Evolutionary conservation across 2,888 invertebrate species (phyloP).

Genomic region (Leucoptera coffeella): DNA sequence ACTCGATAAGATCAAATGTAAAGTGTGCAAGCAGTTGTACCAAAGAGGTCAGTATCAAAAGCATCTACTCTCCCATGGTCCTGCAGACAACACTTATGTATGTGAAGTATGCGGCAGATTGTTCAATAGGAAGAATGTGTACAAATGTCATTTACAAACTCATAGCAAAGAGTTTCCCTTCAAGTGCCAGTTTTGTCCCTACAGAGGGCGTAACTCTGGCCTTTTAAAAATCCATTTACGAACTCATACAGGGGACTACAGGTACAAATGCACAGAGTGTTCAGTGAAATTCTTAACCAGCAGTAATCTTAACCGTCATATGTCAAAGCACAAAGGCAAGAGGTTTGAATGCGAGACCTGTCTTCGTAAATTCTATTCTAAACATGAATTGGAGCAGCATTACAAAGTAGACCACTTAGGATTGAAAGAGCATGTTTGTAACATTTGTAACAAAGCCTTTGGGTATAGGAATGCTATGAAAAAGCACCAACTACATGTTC

Average conservation of each 20-base stretch:
- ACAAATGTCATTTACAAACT: constrained; percentile 19
- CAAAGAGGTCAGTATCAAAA: constrained; percentile 7
- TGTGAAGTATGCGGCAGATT: constrained; percentile 27
- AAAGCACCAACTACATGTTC: constrained; percentile 25
- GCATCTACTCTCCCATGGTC: constrained; percentile 5
- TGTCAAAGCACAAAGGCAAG: constrained; percentile 19
- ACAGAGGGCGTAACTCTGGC: constrained; percentile 17
- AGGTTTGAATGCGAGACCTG: constrained; percentile 21
- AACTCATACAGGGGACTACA: constrained; percentile 20
- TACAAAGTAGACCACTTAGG: constrained; percentile 24
- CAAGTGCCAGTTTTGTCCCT: constrained; percentile 22
- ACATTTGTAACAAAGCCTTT: constrained; percentile 26
- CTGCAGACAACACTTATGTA: constrained; percentile 14
- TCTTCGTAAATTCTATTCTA: constrained; percentile 20
- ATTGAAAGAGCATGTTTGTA: constrained; percentile 24
- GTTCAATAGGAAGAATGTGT: constrained; percentile 20
- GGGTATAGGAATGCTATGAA: constrained; percentile 28
- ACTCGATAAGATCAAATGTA: constrained; percentile 6
- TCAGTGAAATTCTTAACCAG: constrained; percentile 22
- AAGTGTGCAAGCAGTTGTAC: constrained; percentile 7
- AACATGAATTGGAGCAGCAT: constrained; percentile 16
- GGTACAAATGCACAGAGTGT: constrained; percentile 27
- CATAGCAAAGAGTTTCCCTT: constrained; percentile 23
- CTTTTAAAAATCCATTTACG: constrained; percentile 21
- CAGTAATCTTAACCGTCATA: constrained; percentile 24